Conservation (phyloP, 2,888 invertebrate genomes). For the Drosophila pseudotakahashii region DNA sequence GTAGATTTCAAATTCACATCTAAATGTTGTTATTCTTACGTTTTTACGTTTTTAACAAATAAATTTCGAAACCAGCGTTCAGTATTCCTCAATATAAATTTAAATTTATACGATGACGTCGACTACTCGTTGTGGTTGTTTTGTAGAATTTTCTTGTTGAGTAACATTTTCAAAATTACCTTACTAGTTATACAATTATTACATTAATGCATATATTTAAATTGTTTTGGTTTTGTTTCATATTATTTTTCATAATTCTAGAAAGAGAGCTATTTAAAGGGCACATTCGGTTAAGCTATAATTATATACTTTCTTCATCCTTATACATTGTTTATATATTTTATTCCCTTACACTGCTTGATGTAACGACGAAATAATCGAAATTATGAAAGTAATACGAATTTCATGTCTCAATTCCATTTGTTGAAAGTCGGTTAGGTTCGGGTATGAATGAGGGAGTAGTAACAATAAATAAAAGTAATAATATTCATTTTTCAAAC, state of each 20-base stretch:
- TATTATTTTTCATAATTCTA: slow-evolving; percentile 75
- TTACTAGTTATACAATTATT: slow-evolving; percentile 62
- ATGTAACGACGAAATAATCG: slow-evolving; percentile 10
- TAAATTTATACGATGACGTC: slow-evolving; percentile 68
- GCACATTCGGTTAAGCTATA: slow-evolving; percentile 85
- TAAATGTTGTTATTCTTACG: slow-evolving; percentile 48
- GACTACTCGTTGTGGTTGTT: slow-evolving; percentile 67
- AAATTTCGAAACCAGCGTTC: slow-evolving; percentile 76
- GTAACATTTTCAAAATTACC: slow-evolving; percentile 69
- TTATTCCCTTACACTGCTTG: slow-evolving; percentile 37
- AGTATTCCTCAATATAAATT: slow-evolving; percentile 60
- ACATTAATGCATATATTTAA: slow-evolving; percentile 56
- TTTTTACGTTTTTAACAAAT: slow-evolving; percentile 67
- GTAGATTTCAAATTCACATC: slow-evolving; percentile 54
- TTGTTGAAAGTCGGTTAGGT: slow-evolving; percentile 37
- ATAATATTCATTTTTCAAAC: background rate
- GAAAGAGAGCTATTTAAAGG: slow-evolving; percentile 85
- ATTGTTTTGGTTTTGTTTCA: slow-evolving; percentile 52
- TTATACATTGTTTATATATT: slow-evolving; percentile 31
- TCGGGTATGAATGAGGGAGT: slow-evolving; percentile 8
- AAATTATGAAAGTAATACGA: slow-evolving; percentile 21
- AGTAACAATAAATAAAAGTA: background rate
- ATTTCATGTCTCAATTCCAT: slow-evolving; percentile 68
- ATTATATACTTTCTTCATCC: slow-evolving; percentile 60
- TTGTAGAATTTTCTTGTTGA: slow-evolving; percentile 52